These are phyloP conservation scores for Zoanthus sociatus DNA, from an alignment of 92 coral and sea anemone genomes.

Conservation along the genomic window DNA sequence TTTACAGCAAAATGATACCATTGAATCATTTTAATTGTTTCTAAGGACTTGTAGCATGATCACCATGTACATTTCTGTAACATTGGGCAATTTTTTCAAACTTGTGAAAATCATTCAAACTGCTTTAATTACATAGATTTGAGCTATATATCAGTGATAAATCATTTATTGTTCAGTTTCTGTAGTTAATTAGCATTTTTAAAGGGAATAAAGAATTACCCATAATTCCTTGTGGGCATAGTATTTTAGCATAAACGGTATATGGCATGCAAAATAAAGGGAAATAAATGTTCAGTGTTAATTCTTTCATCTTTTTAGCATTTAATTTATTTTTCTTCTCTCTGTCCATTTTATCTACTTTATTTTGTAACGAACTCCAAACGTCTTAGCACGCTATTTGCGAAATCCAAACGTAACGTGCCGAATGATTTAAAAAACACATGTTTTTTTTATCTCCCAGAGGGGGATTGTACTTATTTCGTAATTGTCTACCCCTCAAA, in stretches of 20 bases:
- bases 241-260: neutral
- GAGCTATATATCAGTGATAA: neutral
- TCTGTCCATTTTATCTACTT: conserved; percentile 13
- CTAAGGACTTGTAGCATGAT: conserved; percentile 5
- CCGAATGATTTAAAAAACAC: too few species aligned
- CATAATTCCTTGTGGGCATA: conserved; percentile 13
- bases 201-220: neutral
- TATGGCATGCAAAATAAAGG: neutral
- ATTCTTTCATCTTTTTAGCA: conserved; percentile 32
- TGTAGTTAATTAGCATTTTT: neutral
- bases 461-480: too few species aligned
- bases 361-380: conserved; percentile 1
- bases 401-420: too few species aligned
- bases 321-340: conserved; percentile 36
- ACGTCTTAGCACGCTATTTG: neutral
- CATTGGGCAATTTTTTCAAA: neutral
- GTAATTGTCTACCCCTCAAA: too few species aligned
- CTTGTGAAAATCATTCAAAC: conserved; percentile 1
- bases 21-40: too few species aligned
- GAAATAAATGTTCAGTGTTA: conserved; percentile 7
- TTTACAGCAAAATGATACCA: too few species aligned
- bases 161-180: conserved; percentile 1
- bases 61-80: conserved; percentile 12
- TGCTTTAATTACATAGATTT: conserved; percentile 1
- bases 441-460: too few species aligned